A percentile compares a stretch with the other conserved stretches of the same genome.
Evolutionary conservation across 2,888 invertebrate genomes (phyloP).

Genomic region (Cylindroiulus punctatus): DNA sequence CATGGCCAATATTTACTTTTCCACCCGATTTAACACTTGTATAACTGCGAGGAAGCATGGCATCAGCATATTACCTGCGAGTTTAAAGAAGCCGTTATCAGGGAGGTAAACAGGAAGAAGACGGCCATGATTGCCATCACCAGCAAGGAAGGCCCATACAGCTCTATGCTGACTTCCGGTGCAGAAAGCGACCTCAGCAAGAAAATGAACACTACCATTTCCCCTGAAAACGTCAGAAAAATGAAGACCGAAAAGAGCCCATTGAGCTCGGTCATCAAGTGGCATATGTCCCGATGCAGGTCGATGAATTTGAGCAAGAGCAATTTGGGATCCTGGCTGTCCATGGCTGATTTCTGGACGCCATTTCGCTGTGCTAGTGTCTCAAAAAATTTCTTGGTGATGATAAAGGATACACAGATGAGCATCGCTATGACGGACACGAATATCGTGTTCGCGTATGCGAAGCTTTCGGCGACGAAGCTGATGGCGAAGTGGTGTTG

Average conservation of each 20-base stretch:
- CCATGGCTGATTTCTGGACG: background rate
- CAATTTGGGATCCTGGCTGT: background rate
- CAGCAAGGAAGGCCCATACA: background rate
- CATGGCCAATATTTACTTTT: too few species aligned
- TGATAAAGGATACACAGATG: background rate
- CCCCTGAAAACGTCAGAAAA: background rate
- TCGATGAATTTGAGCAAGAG: background rate
- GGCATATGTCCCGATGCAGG: background rate
- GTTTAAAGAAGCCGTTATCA: conserved; percentile 1
- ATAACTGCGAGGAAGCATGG: too few species aligned
- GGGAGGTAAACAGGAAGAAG: background rate
- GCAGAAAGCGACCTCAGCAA: background rate
- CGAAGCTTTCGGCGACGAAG: background rate
- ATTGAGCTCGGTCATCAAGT: background rate
- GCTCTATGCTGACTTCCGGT: background rate
- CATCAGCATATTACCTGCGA: conserved; percentile 20
- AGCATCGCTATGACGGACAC: background rate
- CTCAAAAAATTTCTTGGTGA: background rate
- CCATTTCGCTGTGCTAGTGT: background rate
- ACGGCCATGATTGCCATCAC: background rate
- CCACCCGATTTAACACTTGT: too few species aligned
- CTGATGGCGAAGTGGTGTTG: background rate
- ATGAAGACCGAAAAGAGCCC: background rate
- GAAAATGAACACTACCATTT: background rate
- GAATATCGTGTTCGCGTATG: background rate